Evolutionary conservation across 2,888 invertebrate genomes (phyloP), one percentile per base, ranked within the genome.

Genomic region (Scrobipalpa atriplicella): DNA sequence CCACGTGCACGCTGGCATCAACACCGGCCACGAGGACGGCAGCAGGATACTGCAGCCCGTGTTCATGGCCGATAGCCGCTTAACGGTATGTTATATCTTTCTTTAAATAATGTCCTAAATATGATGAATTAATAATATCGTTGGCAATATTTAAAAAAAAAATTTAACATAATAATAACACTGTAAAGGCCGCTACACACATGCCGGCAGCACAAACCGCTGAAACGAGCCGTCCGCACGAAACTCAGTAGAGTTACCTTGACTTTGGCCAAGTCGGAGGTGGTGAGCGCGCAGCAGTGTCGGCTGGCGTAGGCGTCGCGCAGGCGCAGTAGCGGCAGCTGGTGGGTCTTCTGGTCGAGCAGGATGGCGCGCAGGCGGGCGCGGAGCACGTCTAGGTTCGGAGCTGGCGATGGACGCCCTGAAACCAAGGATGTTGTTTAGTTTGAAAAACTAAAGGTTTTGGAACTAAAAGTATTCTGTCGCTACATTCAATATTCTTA

Each of bases 271-370:
- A 96, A 90, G 71, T 96, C 96, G 0, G 95, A 95, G 0, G 96
- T 94, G 11, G 95, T 95, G 5, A 96, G 92, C 0, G 96, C 95
- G 70, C 95, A 95, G 83, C 96, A 95, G 79, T 95, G 96, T 9
- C 97, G 94, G 74, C 95, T 95, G 73, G 97, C 97, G 82, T 96
- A 96, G 68, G 97, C 94, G 81, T 98, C 97, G 62, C 97, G 94
- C 72, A 98, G 95, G 77, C 96, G 95, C 75, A 97, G 95, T 0
- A 98, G 89, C 0, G 97, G 97, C 73, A 98, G 92, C 11, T 13
- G 16, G n/a, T 68, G 41, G 19, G 19, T 95, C 29, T 96, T 96
- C 52, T 96, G 96, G 79, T 97, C 97, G 80, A 95, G 89, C 18
- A 98, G 92, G 51, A 97, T 89, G 67, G 95, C 94, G 0, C 96